A percentile compares a stretch with the other conserved stretches of the same genome.
Evolutionary conservation across 2,888 invertebrate genomes (phyloP).

Genomic region (Cybosia mesomella): DNA sequence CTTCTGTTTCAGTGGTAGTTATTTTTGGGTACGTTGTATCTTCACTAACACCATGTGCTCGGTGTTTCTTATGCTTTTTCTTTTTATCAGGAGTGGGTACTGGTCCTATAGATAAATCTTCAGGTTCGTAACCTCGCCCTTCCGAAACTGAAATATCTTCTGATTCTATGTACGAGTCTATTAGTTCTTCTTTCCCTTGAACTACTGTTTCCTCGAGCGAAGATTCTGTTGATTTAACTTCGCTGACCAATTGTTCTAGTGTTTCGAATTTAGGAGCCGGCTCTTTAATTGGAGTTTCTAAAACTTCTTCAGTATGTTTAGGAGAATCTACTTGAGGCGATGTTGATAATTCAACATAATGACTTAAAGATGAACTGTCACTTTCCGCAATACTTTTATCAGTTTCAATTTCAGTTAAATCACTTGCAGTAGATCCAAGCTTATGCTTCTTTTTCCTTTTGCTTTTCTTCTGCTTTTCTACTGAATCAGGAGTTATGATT

Average conservation of each 20-base stretch:
- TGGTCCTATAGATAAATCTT: constrained; percentile 86
- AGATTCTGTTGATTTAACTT: constrained; percentile 14
- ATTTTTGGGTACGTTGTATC: constrained; percentile 76
- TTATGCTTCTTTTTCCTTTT: constrained; percentile 90
- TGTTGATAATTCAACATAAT: constrained; percentile 76
- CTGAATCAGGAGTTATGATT: constrained; percentile 54
- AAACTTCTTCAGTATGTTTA: constrained; percentile 66
- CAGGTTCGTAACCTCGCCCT: constrained; percentile 92
- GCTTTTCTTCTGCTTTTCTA: constrained; percentile 83
- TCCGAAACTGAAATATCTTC: constrained; percentile 71
- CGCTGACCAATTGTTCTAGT: constrained; percentile 10
- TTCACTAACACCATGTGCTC: constrained; percentile 72
- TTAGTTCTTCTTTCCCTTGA: constrained; percentile 62
- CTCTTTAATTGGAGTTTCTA: constrained; percentile 41
- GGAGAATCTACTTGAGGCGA: constrained; percentile 84
- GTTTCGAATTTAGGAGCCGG: constrained; percentile 8
- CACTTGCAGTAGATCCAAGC: constrained; percentile 68
- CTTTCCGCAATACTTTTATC: constrained; percentile 75
- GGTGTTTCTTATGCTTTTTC: constrained; percentile 85
- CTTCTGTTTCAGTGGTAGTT: constrained; percentile 76
- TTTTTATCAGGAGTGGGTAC: constrained; percentile 66
- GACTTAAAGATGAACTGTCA: constrained; percentile 78
- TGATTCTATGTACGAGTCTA: constrained; percentile 78
- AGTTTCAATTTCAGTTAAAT: constrained; percentile 66
- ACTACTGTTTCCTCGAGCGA: constrained; percentile 14